Conservation (phyloP, 2,113 vertebrate genomes). For the Oenanthe melanoleuca region DNA sequence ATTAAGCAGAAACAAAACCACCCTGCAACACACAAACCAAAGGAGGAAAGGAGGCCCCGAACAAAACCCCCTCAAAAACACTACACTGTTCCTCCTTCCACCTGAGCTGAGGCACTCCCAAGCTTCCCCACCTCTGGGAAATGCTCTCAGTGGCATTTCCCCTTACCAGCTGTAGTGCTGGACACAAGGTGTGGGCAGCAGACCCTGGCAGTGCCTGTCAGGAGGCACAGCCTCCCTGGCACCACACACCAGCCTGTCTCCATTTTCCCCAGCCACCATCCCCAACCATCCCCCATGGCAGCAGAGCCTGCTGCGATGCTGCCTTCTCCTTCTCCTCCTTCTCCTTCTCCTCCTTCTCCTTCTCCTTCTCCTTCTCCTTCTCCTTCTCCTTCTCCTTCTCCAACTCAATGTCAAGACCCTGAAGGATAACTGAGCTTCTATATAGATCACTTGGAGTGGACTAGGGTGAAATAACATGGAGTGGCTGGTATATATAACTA, state of each 20-base stretch:
- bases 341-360: no score
- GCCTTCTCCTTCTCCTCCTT: not conserved
- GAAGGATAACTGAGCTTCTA: not conserved
- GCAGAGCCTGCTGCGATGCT: accelerated
- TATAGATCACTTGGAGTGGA: not conserved
- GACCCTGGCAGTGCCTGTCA: accelerated
- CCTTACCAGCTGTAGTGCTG: accelerated
- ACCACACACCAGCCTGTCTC: not conserved
- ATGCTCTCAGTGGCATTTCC: not conserved
- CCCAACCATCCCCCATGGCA: accelerated
- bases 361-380: no score
- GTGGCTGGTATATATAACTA: no score
- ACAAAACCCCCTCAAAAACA: not conserved
- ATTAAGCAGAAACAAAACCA: not conserved
- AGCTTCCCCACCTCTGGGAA: not conserved
- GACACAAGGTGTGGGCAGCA: no score
- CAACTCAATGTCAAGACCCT: not conserved
- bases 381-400: no score
- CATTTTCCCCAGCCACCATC: not conserved
- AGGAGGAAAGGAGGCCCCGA: not conserved
- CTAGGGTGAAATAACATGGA: not conserved
- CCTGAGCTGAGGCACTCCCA: not conserved
- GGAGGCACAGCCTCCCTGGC: accelerated
- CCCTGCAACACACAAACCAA: not conserved
- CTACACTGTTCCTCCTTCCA: not conserved